phyloP scores from a whole-genome alignment of 2,113 vertebrate species.

The Lutjanus erythropterus region DNA sequence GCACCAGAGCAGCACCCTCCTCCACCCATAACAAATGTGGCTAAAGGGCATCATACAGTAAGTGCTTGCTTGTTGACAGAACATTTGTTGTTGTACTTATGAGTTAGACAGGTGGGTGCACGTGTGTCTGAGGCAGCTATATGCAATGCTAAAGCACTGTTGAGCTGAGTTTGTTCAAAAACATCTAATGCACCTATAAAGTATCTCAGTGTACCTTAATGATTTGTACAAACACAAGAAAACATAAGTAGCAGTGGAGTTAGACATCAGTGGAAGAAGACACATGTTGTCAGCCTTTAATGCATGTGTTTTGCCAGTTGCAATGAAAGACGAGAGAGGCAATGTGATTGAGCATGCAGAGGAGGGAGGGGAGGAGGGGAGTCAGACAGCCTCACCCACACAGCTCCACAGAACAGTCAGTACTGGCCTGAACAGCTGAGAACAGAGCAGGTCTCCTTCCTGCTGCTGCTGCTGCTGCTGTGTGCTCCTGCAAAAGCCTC shows the following conservation, averaged over 20 bases:
- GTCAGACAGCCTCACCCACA: slow-evolving; percentile 59
- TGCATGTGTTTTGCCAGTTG: slow-evolving; percentile 70
- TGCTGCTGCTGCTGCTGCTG: slow-evolving; percentile 53
- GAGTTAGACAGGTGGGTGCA: neutral
- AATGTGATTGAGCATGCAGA: slow-evolving; percentile 32
- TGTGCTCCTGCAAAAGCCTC: slow-evolving; percentile 68
- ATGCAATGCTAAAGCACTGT: neutral
- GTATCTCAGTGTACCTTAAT: neutral
- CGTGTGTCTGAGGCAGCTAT: neutral
- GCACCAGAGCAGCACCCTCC: slow-evolving; percentile 43
- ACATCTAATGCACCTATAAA: neutral
- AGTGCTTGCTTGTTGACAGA: slow-evolving; percentile 15
- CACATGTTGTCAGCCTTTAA: slow-evolving; percentile 24
- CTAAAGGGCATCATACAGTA: slow-evolving; percentile 27
- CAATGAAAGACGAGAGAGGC: slow-evolving; percentile 45
- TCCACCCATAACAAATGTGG: neutral
- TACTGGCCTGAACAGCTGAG: slow-evolving; percentile 75
- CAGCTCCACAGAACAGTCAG: slow-evolving; percentile 67
- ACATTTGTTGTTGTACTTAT: slow-evolving; percentile 13
- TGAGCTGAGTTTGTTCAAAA: neutral
- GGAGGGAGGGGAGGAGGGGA: slow-evolving; percentile 25
- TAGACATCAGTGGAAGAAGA: neutral
- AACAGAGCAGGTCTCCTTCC: slow-evolving; percentile 72
- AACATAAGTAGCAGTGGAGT: neutral
- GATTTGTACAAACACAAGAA: slow-evolving; percentile 11